Base-by-base conservation (phyloP, 1,140 invertebrate genomes). In the Bombus picipes region DNA sequence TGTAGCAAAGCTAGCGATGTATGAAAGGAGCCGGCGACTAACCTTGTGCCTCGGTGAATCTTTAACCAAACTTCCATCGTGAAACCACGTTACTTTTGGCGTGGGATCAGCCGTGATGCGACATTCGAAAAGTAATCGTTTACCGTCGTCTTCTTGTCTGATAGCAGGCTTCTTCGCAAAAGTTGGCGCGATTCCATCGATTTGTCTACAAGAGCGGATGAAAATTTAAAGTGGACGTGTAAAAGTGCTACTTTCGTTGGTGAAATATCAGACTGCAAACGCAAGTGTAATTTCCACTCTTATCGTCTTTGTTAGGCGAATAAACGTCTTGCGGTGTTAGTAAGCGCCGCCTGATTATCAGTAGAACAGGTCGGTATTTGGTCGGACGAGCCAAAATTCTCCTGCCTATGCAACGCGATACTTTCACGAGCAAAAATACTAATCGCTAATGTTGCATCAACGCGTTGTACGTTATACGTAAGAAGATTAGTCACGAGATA, bases 81-180 rank as follows among this genome's bases (percentile, higher is more conserved):
- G 98, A 95, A 97, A 99, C 99, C 99, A 99, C 88, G 96, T 96
- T 79, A 99, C 98, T 88, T 96, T 96, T 80, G 99, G 99, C 91
- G 97, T 97, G 37, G 99, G 99, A 95, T 99, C 98, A 85, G 99
- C 98, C 92, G 98, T 97, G 91, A 99, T 98, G 91, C 98, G 97
- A 95, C 98, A 99, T 96, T 99, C 99, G 96, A 99, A 99, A 90
- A 99, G 96, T 88, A 99, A 95, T 94, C 98, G 97, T 96, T 99
- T 98, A 83, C 99, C 99, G 95, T 99, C 98, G 94, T 99, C 98
- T 95, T 99, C 98, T 95, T 99, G 98, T 94, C 98, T 97, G 94
- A 99, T 99, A 47, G 98, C 97, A 71, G 99, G 99, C 95, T 99
- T 99, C 96, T 99, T 98, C 94, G 98, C 97, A 96, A 99, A 99